Conservation (phyloP, 2,888 invertebrate species). For the Hedya salicella region DNA sequence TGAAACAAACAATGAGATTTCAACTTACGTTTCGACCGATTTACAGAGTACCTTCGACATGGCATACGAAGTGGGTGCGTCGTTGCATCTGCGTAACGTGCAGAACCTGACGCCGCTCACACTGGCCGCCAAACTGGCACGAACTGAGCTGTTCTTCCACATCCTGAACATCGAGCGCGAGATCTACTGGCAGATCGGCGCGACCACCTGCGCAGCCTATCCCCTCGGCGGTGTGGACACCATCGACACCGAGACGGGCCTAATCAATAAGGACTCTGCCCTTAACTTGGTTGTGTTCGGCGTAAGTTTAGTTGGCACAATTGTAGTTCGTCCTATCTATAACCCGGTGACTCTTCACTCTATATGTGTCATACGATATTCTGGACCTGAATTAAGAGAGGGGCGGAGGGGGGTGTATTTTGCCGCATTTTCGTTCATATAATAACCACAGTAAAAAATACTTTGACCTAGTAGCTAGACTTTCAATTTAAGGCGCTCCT, state of each 20-base stretch:
- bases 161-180: conserved; percentile 98
- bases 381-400: too few relatives aligned
- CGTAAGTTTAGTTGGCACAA: conserved; percentile 82
- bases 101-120: conserved; percentile 96
- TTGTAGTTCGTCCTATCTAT: background rate
- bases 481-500: too few relatives aligned
- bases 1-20: too few relatives aligned
- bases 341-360: too few relatives aligned
- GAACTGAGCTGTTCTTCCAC: conserved; percentile 98
- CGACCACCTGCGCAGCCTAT: conserved; percentile 98
- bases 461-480: too few relatives aligned
- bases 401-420: too few relatives aligned
- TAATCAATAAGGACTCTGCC: conserved; percentile 97
- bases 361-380: too few relatives aligned
- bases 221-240: conserved; percentile 98
- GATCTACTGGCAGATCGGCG: conserved; percentile 98
- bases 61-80: conserved; percentile 96
- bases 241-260: conserved; percentile 95
- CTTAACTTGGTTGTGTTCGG: conserved; percentile 98
- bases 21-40: background rate
- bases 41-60: conserved; percentile 95
- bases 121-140: conserved; percentile 95
- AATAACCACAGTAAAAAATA: too few relatives aligned
- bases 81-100: conserved; percentile 93
- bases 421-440: too few relatives aligned